Base-by-base conservation (phyloP, 2,888 invertebrate species). In the Hyposoter dolosus region DNA sequence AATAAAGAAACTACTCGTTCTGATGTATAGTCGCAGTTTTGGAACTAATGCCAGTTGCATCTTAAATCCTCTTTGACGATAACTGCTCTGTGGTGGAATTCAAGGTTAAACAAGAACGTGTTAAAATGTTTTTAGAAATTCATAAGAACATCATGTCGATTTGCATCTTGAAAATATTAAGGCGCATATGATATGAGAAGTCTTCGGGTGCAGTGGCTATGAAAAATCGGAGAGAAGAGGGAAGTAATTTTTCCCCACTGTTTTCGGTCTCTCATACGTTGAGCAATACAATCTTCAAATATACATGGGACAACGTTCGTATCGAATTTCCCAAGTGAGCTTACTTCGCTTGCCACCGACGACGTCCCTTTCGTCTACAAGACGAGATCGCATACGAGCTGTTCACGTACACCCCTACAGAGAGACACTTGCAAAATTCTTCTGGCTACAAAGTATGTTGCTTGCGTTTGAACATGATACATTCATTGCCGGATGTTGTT, bases 241-340 rank as follows among this genome's bases (percentile, higher is more conserved):
- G 56, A 81, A 56, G 84, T 85, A 87, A 87, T 84, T 88, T 80
- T 83, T 81, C 65, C 75, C 50, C 50, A 77, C 76, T 80, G 78
- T 75, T 69, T 72, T 50, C 85, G 65, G 80, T 74, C 82, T 77
- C 85, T 78, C 79, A 40, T 72, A 35, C 53, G 23, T 68, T 63
- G 88, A 86, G 83, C 87, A 85, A 83, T 83, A 85, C 85, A 83
- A 89, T 77, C 83, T 83, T 92, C 92, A 92, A 93, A 92, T 91
- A 93, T 93, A 92, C 92, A 92, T 92, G 91, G 90, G 90, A 66
- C 90, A 90, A 90, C 90, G 89, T 90, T 92, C 90, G 90, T 91
- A 92, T 92, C 91, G 91, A 92, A 93, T 93, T 93, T 93, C 92
- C 92, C 92, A 90, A 91, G 91, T 91, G 92, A 89, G 90, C 91